Evolutionary conservation across 2,113 vertebrate genomes (phyloP).

Genomic region (Pelvicachromis taeniatus): DNA sequence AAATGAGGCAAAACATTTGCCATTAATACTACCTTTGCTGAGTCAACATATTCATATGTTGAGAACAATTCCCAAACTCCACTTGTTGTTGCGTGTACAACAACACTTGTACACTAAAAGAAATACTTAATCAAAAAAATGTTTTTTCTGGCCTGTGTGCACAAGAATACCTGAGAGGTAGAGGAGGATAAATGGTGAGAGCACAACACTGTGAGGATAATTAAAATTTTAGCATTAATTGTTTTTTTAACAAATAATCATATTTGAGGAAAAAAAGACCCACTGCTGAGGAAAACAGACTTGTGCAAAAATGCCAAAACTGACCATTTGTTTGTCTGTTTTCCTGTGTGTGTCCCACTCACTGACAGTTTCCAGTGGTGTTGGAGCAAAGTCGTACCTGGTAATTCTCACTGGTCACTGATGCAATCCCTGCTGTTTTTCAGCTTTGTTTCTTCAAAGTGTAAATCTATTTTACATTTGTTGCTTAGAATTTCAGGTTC

Average conservation of each 20-base stretch:
- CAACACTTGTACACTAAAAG: not conserved
- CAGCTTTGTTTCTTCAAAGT: not conserved
- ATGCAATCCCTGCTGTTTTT: not conserved
- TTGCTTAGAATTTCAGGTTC: no score
- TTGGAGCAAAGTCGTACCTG: fast-evolving
- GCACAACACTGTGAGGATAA: not conserved
- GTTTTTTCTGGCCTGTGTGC: not conserved
- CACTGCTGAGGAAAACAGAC: not conserved
- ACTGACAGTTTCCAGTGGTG: not conserved
- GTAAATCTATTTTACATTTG: not conserved
- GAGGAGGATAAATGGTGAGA: fast-evolving
- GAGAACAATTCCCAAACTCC: not conserved
- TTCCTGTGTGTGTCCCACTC: not conserved
- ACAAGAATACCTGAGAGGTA: fast-evolving
- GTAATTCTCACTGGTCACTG: not conserved
- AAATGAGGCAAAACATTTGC: not conserved
- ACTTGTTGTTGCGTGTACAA: not conserved
- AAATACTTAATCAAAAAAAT: not conserved
- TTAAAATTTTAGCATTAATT: not conserved
- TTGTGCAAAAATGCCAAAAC: not conserved
- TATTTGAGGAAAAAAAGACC: not conserved
- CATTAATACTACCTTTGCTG: not conserved
- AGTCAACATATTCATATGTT: not conserved
- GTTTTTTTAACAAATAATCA: not conserved
- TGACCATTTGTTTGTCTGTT: fast-evolving